These are phyloP conservation scores for Hermetia illucens DNA, from an alignment of 1,140 invertebrate genomes.

Conservation along the genomic window DNA sequence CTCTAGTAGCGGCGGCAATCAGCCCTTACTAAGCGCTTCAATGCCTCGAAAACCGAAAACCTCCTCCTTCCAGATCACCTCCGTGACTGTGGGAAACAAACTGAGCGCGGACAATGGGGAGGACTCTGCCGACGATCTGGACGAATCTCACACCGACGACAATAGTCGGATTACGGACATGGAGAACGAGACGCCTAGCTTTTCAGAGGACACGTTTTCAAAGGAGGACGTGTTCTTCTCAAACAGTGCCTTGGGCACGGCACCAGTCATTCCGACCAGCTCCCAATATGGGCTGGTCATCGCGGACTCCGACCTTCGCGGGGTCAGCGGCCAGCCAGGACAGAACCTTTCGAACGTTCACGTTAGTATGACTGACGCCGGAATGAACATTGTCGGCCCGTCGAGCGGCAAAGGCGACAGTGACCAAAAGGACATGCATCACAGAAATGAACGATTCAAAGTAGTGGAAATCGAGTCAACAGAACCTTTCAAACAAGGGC, in stretches of 20 bases:
- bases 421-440: slow-evolving; percentile 54
- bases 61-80: slow-evolving; percentile 87
- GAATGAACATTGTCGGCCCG: slow-evolving; percentile 48
- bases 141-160: slow-evolving; percentile 84
- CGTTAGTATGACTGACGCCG: slow-evolving; percentile 45
- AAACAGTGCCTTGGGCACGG: slow-evolving; percentile 56
- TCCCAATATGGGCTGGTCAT: slow-evolving; percentile 71
- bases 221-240: slow-evolving; percentile 69
- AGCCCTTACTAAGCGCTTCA: neutral
- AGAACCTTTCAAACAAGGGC: slow-evolving; percentile 83
- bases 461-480: slow-evolving; percentile 93
- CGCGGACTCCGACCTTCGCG: slow-evolving; percentile 40
- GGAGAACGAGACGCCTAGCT: slow-evolving; percentile 71
- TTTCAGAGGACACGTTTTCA: slow-evolving; percentile 69
- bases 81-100: slow-evolving; percentile 64
- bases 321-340: slow-evolving; percentile 12
- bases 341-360: slow-evolving; percentile 37
- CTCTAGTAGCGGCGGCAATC: neutral
- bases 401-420: slow-evolving; percentile 44
- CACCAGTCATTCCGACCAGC: slow-evolving; percentile 69
- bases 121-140: slow-evolving; percentile 83
- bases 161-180: slow-evolving; percentile 66
- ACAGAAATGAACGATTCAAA: slow-evolving; percentile 79
- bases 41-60: slow-evolving; percentile 29
- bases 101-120: slow-evolving; percentile 75